phyloP scores from a whole-genome alignment of 2,888 invertebrate genomes.

The Agonopterix heracliana region DNA sequence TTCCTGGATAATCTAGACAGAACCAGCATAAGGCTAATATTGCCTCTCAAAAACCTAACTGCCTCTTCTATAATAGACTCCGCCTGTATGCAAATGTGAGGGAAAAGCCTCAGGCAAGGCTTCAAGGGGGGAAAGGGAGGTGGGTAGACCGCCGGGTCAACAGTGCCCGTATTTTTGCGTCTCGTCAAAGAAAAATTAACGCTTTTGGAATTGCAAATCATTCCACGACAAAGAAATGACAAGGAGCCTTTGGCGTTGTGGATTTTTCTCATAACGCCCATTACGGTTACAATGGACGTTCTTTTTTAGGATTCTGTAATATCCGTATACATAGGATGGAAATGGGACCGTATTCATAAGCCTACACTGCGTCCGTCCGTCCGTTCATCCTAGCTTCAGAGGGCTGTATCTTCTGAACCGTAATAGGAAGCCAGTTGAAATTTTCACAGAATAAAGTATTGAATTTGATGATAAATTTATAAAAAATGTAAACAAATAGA shows the following conservation, averaged over 20 bases:
- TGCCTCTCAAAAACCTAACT: constrained; percentile 53
- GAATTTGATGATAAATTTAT: too few relatives aligned
- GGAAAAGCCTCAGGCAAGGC: constrained; percentile 47
- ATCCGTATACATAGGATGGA: too few relatives aligned
- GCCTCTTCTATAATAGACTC: constrained; percentile 53
- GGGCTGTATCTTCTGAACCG: too few relatives aligned
- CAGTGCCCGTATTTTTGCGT: constrained; percentile 54
- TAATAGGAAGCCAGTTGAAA: too few relatives aligned
- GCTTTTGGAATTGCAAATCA: constrained; percentile 72
- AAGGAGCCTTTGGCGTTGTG: constrained; percentile 54
- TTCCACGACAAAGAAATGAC: constrained; percentile 65
- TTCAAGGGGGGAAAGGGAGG: constrained; percentile 15
- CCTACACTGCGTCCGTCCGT: too few relatives aligned
- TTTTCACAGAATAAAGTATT: too few relatives aligned
- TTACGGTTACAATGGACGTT: constrained; percentile 25
- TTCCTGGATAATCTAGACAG: neutral
- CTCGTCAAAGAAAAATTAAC: constrained; percentile 73
- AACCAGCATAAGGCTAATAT: constrained; percentile 21
- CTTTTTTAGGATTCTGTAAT: too few relatives aligned
- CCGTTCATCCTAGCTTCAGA: too few relatives aligned
- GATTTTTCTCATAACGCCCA: constrained; percentile 66
- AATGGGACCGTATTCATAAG: too few relatives aligned
- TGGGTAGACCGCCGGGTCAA: constrained; percentile 19
- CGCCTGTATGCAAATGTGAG: constrained; percentile 66
- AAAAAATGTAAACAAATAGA: too few relatives aligned